Conservation (phyloP, 2,888 invertebrate genomes). For the Stenodera caucasica region DNA sequence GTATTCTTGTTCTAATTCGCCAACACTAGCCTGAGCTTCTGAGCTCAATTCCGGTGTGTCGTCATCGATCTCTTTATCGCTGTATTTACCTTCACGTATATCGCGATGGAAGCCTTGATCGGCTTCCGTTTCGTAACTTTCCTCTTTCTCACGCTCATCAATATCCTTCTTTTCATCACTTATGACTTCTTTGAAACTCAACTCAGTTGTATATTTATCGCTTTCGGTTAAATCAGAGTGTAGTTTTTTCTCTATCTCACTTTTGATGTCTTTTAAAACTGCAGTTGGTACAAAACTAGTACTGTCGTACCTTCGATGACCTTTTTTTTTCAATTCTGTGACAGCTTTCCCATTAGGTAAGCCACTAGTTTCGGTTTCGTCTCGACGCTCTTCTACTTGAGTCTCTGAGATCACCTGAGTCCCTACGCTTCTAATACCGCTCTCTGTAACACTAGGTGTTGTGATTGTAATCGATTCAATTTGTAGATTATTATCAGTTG, state of each 20-base stretch:
- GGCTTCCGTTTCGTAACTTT: slow-evolving; percentile 56
- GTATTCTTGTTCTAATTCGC: slow-evolving; percentile 54
- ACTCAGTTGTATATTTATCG: slow-evolving; percentile 48
- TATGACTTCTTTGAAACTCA: slow-evolving; percentile 55
- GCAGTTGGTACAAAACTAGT: slow-evolving; percentile 51
- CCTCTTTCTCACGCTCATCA: slow-evolving; percentile 52
- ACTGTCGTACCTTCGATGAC: slow-evolving; percentile 63
- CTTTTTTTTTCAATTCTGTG: slow-evolving; percentile 54
- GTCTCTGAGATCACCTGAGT: slow-evolving; percentile 61
- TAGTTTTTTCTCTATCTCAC: slow-evolving; percentile 42
- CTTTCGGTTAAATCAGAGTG: slow-evolving; percentile 50
- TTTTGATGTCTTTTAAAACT: slow-evolving; percentile 34
- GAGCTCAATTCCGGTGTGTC: slow-evolving; percentile 52
- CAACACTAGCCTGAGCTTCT: slow-evolving; percentile 50
- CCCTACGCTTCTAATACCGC: slow-evolving; percentile 58
- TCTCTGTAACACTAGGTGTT: slow-evolving; percentile 57
- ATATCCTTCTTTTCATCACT: slow-evolving; percentile 57
- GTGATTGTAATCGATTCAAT: slow-evolving; percentile 59
- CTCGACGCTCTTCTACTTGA: slow-evolving; percentile 34
- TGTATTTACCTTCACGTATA: slow-evolving; percentile 50
- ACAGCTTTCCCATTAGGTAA: slow-evolving; percentile 24
- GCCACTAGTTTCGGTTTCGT: not conserved
- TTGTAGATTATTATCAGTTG: slow-evolving; percentile 41
- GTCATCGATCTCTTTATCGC: slow-evolving; percentile 48
- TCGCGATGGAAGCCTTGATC: slow-evolving; percentile 55